These are phyloP conservation scores for Meiosimyza platycephala DNA, from an alignment of 2,888 invertebrate genomes.

Conservation along the genomic window DNA sequence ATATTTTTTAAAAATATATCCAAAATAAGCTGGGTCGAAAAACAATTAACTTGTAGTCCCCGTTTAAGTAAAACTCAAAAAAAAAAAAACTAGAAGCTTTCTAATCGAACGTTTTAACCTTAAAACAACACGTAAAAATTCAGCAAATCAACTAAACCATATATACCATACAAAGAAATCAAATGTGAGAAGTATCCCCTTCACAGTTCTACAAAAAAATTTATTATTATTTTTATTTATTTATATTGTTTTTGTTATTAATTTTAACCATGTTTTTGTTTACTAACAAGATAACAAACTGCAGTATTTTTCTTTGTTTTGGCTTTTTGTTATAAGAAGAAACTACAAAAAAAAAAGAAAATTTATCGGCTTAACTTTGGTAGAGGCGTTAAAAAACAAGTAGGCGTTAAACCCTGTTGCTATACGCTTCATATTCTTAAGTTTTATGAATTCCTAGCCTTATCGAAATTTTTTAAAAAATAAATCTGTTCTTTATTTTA, in stretches of 20 bases:
- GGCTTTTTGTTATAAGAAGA: no score
- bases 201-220: slow-evolving; percentile 77
- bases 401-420: no score
- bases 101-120: slow-evolving; percentile 35
- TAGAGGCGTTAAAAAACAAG: no score
- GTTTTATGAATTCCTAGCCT: no score
- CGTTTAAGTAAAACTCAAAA: slow-evolving; percentile 16
- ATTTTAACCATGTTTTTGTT: no score
- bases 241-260: slow-evolving; percentile 40
- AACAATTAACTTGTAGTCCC: slow-evolving; percentile 44
- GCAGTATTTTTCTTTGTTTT: no score
- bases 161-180: slow-evolving; percentile 28
- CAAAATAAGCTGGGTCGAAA: slow-evolving; percentile 29
- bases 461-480: no score
- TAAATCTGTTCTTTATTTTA: no score
- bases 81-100: slow-evolving; percentile 36
- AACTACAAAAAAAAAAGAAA: no score
- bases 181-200: slow-evolving; percentile 78
- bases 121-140: slow-evolving; percentile 27
- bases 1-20: slow-evolving; percentile 22
- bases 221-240: slow-evolving; percentile 39
- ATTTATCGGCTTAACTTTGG: no score
- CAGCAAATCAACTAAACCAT: slow-evolving; percentile 24
- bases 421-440: no score
- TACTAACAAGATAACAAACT: no score